Evolutionary conservation across 2,888 invertebrate genomes (phyloP).

Genomic region (Cheilosia scutellata): DNA sequence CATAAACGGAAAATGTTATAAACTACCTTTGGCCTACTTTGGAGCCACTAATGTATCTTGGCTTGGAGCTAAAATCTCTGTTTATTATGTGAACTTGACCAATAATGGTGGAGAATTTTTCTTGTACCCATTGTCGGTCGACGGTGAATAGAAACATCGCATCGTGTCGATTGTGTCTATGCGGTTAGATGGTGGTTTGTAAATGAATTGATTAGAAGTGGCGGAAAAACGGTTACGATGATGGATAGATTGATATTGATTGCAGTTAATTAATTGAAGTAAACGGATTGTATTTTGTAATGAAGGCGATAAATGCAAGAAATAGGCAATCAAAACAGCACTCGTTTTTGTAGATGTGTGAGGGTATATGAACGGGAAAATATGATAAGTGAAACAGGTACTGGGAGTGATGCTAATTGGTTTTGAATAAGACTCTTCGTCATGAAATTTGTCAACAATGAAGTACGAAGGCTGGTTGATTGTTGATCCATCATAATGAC

Average conservation of each 20-base stretch:
- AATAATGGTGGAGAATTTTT: slow-evolving; percentile 49
- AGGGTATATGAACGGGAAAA: slow-evolving; percentile 5
- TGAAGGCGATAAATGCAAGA: slow-evolving; percentile 41
- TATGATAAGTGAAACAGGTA: slow-evolving; percentile 1
- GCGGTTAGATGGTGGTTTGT: slow-evolving; percentile 66
- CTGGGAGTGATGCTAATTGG: slow-evolving; percentile 6
- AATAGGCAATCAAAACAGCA: slow-evolving; percentile 27
- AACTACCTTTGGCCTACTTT: slow-evolving; percentile 73
- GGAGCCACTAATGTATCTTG: slow-evolving; percentile 50
- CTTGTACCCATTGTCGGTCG: slow-evolving; percentile 20
- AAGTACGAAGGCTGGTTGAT: too few species aligned
- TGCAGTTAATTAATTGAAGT: slow-evolving; percentile 71
- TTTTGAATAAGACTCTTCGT: neutral
- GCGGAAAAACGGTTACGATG: slow-evolving; percentile 71
- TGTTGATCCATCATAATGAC: neutral
- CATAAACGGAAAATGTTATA: slow-evolving; percentile 72
- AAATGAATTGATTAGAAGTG: slow-evolving; percentile 74
- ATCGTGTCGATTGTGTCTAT: slow-evolving; percentile 47
- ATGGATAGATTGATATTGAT: slow-evolving; percentile 70
- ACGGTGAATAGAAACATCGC: slow-evolving; percentile 22
- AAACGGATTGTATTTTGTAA: slow-evolving; percentile 57
- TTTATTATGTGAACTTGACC: slow-evolving; percentile 72
- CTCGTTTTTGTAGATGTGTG: neutral
- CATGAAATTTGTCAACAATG: too few species aligned
- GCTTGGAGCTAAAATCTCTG: slow-evolving; percentile 54